Evolutionary conservation across 2,888 invertebrate genomes (phyloP), one percentile per base, ranked within the genome.

Genomic region (Melanophora roralis): DNA sequence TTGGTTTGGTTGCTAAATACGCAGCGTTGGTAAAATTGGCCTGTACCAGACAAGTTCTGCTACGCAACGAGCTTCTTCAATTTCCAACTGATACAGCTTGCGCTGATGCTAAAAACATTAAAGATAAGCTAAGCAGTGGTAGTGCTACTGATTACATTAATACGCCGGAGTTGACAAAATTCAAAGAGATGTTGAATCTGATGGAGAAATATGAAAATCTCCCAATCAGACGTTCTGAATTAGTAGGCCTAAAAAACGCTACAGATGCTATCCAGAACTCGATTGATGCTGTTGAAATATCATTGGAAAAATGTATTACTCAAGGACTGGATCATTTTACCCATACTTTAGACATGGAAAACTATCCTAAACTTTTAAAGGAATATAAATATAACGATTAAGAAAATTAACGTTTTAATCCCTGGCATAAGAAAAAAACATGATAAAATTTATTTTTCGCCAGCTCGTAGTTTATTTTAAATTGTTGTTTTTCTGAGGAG

Each of bases 241-340:
- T 84, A 8, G 83, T 84, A 7, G 79, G 82, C 0, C 85, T 85
- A n/a, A 84, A 84, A 1, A 84, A 85, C 7, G 82, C 83, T 0
- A 77, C 85, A 0, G 83, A 83, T 4, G 75, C 82, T 1, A 82
- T 88, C 27, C 83, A 82, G 27, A 73, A 75, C 2, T 75, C 83
- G 0, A 74, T 84, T 11, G 85, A 85, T 9, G 80, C 62, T 7
- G 82, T 85, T 3, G 86, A 87, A 34, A 81, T 82, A 2, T 83
- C 78, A 0, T 43, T 89, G 2, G 86, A 89, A 68, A 69, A 82
- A 6, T 82, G 85, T 3, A 86, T 84, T 0, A 65, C 80, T 1
- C 79, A 84, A 36, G 84, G 85, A 1, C 78, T 89, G 43, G 84
- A 88, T 23, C 84, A 85, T 14, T 83, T 86, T 6, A 53, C 84